Evolutionary conservation across 2,797 vertebrate genomes (phyloP).

Genomic region (Falco columbarius): DNA sequence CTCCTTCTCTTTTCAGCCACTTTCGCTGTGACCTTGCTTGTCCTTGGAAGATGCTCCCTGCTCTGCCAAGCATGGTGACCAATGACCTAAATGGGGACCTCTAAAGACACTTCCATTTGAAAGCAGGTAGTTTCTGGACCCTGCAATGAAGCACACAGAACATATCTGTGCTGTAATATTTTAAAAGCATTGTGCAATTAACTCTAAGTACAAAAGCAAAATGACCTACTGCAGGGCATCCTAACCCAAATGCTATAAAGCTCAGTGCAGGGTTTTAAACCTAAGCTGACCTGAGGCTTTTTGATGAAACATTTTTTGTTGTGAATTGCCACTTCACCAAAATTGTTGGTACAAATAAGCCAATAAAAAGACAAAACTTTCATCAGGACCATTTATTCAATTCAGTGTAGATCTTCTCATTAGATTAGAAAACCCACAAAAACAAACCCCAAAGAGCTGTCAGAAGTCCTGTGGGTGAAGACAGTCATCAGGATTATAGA

Average conservation of each 20-base stretch:
- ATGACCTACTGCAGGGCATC: neutral
- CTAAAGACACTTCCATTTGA: neutral
- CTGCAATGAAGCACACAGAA: neutral
- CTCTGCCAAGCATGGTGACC: accelerated
- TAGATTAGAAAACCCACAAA: neutral
- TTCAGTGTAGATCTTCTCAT: neutral
- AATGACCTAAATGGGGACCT: neutral
- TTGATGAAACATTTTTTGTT: neutral
- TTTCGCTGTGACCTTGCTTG: neutral
- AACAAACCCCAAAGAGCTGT: neutral
- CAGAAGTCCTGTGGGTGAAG: neutral
- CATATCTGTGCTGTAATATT: neutral
- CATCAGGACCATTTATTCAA: neutral
- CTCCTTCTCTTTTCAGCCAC: neutral
- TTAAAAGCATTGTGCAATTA: neutral
- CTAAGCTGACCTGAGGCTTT: neutral
- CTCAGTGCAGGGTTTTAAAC: neutral
- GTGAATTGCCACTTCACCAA: neutral
- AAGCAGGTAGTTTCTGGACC: neutral
- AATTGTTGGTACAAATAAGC: neutral
- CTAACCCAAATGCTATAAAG: neutral
- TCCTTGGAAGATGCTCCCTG: neutral
- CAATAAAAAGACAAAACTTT: neutral
- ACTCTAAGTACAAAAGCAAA: neutral
- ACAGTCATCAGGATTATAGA: neutral